phyloP scores from a whole-genome alignment of 2,113 vertebrate genomes.

The Guaruba guarouba region DNA sequence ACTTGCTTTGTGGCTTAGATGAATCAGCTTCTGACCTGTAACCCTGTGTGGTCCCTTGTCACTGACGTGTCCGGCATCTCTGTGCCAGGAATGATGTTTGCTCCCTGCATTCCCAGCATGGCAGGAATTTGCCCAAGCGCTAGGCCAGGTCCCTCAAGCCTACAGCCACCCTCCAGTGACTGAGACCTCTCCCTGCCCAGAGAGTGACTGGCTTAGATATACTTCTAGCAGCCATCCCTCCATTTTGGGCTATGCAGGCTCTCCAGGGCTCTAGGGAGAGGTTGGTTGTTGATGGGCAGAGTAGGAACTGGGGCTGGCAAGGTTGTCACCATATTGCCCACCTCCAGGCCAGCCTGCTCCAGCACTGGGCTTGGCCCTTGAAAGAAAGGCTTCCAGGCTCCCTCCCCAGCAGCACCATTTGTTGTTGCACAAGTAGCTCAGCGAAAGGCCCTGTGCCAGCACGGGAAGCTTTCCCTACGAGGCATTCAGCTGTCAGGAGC shows the following conservation, averaged over 20 bases:
- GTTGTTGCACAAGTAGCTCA: neutral
- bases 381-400: neutral
- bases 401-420: neutral
- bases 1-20: neutral
- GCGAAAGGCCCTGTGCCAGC: neutral
- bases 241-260: neutral
- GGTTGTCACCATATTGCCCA: accelerated
- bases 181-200: neutral
- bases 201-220: neutral
- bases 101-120: neutral
- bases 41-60: accelerated
- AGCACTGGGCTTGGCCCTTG: neutral
- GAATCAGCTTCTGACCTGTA: neutral
- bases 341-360: neutral
- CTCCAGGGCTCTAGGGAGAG: neutral
- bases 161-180: neutral
- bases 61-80: neutral
- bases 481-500: neutral
- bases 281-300: neutral
- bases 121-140: neutral
- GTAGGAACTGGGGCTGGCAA: neutral
- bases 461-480: accelerated
- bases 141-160: neutral
- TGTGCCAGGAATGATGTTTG: accelerated
- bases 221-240: neutral